These are phyloP conservation scores for Elephantulus edwardii DNA, from an alignment of 2,113 vertebrate genomes.

Conservation along the genomic window DNA sequence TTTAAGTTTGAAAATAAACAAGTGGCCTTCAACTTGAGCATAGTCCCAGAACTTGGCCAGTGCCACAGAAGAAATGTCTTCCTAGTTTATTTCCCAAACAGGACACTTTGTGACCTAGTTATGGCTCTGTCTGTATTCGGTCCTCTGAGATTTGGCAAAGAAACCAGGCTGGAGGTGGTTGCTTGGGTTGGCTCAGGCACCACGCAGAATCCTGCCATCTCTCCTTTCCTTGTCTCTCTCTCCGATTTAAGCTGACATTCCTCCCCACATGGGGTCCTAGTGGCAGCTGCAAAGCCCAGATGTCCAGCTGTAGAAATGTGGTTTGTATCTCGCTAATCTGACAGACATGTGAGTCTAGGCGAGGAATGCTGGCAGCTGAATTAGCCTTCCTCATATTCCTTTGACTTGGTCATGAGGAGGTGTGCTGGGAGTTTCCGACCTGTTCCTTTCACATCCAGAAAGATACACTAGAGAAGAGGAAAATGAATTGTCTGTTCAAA, in stretches of 20 bases:
- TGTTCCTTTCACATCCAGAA: constrained; percentile 40
- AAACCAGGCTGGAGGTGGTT: neutral
- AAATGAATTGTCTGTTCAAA: neutral
- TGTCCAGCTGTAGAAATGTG: constrained; percentile 46
- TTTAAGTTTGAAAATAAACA: constrained; percentile 33
- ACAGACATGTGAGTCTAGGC: neutral
- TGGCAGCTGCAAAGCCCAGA: constrained; percentile 69
- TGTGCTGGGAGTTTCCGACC: neutral
- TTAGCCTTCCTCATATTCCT: constrained; percentile 29
- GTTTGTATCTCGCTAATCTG: constrained; percentile 25
- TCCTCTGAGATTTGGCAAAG: constrained; percentile 2
- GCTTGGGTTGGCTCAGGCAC: constrained; percentile 20
- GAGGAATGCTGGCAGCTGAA: constrained; percentile 19
- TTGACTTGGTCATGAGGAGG: neutral
- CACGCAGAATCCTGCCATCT: constrained; percentile 51
- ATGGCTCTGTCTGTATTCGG: neutral
- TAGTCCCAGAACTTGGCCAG: neutral
- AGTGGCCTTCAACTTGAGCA: constrained; percentile 13
- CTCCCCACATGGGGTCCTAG: constrained; percentile 24
- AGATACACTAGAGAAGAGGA: neutral
- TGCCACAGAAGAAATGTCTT: constrained; percentile 4
- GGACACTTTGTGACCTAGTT: neutral
- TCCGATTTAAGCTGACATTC: constrained; percentile 67
- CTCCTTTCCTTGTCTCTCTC: constrained; percentile 36
- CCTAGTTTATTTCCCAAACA: neutral